Evolutionary conservation across 53 echinoderm and acorn worm species (phyloP).

Genomic region (Hippasteria phrygiana): DNA sequence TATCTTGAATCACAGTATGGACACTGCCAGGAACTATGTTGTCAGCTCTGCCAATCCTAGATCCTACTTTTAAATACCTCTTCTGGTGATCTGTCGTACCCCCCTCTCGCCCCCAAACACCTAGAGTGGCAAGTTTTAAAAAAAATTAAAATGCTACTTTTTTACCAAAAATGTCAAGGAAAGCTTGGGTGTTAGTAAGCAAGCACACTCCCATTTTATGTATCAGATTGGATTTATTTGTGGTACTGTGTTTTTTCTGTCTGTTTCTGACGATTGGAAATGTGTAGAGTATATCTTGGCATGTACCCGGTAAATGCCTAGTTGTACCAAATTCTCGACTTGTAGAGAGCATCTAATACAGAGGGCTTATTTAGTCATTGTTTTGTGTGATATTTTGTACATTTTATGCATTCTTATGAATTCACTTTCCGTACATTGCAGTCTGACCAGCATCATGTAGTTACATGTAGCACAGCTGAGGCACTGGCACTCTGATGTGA

Average conservation of each 20-base stretch:
- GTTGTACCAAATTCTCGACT: neutral
- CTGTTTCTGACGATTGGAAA: slow-evolving; percentile 8
- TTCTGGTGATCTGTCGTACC: too few relatives aligned
- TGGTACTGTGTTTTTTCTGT: slow-evolving; percentile 21
- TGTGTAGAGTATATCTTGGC: slow-evolving; percentile 13
- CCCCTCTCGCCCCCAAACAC: too few relatives aligned
- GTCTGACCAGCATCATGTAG: too few relatives aligned
- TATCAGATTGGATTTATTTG: slow-evolving; percentile 3
- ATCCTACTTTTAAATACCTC: too few relatives aligned
- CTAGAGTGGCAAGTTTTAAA: too few relatives aligned
- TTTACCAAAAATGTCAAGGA: neutral
- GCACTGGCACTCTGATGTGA: too few relatives aligned
- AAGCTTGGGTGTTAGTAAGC: slow-evolving; percentile 15
- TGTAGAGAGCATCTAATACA: neutral
- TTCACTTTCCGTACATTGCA: too few relatives aligned
- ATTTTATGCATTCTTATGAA: neutral
- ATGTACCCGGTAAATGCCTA: slow-evolving; percentile 20
- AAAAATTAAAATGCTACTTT: too few relatives aligned
- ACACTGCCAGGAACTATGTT: too few relatives aligned
- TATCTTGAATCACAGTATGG: too few relatives aligned
- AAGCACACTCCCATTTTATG: neutral
- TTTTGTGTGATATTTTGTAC: slow-evolving; percentile 3
- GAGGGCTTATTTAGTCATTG: slow-evolving; percentile 1
- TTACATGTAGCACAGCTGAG: too few relatives aligned
- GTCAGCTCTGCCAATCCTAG: too few relatives aligned